Conservation (phyloP, 2,888 invertebrate species). For the Escarpia spicata region DNA sequence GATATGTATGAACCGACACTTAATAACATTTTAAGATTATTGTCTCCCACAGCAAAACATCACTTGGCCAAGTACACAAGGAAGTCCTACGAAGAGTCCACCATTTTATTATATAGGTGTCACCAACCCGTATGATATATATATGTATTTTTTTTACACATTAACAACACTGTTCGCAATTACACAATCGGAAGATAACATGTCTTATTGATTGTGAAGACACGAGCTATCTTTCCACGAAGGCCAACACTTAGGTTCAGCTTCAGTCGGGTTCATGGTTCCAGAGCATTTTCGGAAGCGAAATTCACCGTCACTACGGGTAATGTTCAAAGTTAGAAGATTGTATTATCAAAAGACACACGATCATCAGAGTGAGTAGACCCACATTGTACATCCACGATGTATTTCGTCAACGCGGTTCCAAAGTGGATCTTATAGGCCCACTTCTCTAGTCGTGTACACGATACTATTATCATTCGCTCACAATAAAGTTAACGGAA, state of each 20-base stretch:
- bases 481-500: background rate
- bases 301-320: background rate
- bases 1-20: background rate
- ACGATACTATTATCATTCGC: background rate
- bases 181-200: background rate
- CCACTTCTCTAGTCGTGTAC: background rate
- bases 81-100: background rate
- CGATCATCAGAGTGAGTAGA: background rate
- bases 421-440: background rate
- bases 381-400: no score
- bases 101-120: background rate
- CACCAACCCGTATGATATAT: background rate
- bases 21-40: background rate
- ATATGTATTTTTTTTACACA: background rate
- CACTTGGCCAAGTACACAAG: background rate
- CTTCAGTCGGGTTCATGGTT: background rate
- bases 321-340: background rate
- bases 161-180: background rate
- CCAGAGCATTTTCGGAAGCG: background rate
- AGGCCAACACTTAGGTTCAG: background rate
- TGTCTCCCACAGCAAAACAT: background rate
- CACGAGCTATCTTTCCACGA: background rate
- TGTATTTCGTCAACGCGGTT: background rate
- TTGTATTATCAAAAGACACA: background rate
- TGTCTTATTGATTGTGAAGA: background rate